Evolutionary conservation across 1,140 invertebrate species (phyloP).

Genomic region (Sogatella furcifera): DNA sequence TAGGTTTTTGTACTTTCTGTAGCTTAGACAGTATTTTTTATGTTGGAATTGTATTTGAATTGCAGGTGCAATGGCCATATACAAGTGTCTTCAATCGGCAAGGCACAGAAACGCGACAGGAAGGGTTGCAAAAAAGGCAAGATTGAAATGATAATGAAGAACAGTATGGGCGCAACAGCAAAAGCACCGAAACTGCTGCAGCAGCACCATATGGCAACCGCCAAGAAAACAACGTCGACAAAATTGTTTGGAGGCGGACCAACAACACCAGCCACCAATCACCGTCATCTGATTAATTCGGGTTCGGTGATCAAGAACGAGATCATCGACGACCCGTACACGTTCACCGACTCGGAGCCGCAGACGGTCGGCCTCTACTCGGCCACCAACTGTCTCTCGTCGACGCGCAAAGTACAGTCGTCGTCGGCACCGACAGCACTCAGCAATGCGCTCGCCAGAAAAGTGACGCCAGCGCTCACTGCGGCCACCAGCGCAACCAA

Average conservation of each 20-base stretch:
- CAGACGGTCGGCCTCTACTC: constrained; percentile 15
- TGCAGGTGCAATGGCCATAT: constrained; percentile 43
- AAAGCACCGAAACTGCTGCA: constrained; percentile 20
- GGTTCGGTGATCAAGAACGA: constrained; percentile 12
- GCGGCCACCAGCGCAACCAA: not conserved
- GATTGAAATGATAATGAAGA: constrained; percentile 28
- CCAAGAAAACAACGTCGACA: constrained; percentile 8
- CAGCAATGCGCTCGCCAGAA: not conserved
- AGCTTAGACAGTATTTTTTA: too few species aligned
- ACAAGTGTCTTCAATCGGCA: constrained; percentile 37
- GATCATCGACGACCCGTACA: constrained; percentile 22
- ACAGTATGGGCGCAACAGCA: constrained; percentile 23
- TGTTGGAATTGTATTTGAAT: not conserved
- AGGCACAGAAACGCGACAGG: constrained; percentile 39
- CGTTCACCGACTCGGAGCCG: constrained; percentile 23
- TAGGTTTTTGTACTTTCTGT: too few species aligned
- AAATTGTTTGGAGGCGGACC: not conserved
- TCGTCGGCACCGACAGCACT: too few species aligned
- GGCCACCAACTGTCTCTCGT: not conserved
- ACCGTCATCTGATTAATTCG: constrained; percentile 25
- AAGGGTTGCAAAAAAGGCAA: constrained; percentile 38
- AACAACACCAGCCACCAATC: constrained; percentile 22
- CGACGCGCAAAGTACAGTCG: not conserved
- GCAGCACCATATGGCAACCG: constrained; percentile 7
- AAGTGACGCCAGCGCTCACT: not conserved